Evolutionary conservation across 2,797 vertebrate species (phyloP), one percentile per base, ranked within the genome.

Genomic region (Diceros bicornis): DNA sequence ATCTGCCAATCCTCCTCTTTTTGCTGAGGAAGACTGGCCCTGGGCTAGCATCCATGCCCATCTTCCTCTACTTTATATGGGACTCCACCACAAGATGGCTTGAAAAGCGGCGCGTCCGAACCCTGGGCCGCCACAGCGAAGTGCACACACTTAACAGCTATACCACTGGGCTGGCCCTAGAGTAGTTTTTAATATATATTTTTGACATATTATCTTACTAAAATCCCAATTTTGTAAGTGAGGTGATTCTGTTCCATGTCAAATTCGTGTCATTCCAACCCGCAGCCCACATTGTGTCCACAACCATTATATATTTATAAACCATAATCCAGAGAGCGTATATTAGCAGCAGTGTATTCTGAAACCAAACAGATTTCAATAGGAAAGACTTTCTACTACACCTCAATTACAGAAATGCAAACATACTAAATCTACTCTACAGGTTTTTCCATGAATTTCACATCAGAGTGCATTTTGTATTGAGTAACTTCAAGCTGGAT

Each of bases 331-430:
- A 44, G 61, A 96, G 25, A 62, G 29, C 77, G 32, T 27, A 72
- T 62, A 86, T 64, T 89, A 95, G 11, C 14, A 90, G 59, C 4
- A 88, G 20, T 92, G 20, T 68, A 95, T 72, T 94, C 92, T 91
- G 61, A 96, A 62, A 85, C 47, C 86, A 92, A 97, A 96, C n/a
- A 88, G 84, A 98, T 91, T 96, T 95, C 77, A 94, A 61, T 14
- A 94, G 32, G 57, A 95, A 96, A 87, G 90, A 69, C n/a, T 86
- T 95, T 29, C 20, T 93, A 97, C 82, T 92, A 93, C 4, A 41
- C 23, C 34, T 83, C 52, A 90, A 84, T 94, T 93, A 95, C 75
- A 96, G 37, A 97, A 97, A 94, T 66, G 85, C 59, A 97, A 98
- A 94, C 84, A 98, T 32, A 94, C 83, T 82, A 85, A 96, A 96